Base-by-base conservation (phyloP, 2,113 vertebrate species). In the Hoplias malabaricus region DNA sequence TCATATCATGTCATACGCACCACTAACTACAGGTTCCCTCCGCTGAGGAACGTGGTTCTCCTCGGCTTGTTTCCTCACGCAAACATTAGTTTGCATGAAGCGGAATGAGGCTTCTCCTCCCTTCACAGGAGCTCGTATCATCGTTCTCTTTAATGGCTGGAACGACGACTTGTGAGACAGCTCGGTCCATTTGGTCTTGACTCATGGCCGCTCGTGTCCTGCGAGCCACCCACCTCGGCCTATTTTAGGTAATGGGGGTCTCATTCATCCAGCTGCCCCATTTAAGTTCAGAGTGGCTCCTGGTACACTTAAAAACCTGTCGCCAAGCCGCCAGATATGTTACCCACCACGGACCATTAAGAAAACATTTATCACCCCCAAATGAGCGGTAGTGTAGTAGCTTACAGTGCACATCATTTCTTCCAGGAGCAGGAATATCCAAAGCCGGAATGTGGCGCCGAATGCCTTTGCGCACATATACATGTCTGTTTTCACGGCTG, bases 211-310 rank as follows among this genome's bases (percentile, higher is more conserved):
- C 56, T 16, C 63, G 31, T 31, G 43, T 62, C n/a, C 62, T 73
- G 69, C 36, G n/a, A 73, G 69, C 69, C 71, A 74, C 70, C 54
- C 77, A 69, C 62, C 68, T 33, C 50, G 21, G 66, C 69, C 38
- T 63, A 70, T 72, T 76, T 76, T 54, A 79, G 74, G 38, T 66
- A 66, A 71, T 68, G 25, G 50, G 72, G 71, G 69, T 34, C 75
- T 77, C 36, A 80, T 80, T 77, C 63, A 80, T 83, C 82, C 69
- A 38, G 54, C 38, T 77, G 81, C 6, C 77, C 61, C 69, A 80
- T 73, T 83, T 80, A 46, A 69, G 77, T 48, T 83, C 43, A 65
- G 36, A 63, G 50, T 73, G 73, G 53, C 61, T 75, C 34, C 78
- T 54, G 67, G 73, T 77, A 70, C 77, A 77, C 63, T 72, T 69